Evolutionary conservation across 2,888 invertebrate species (phyloP).

Genomic region (Tuberolachnus salignus): DNA sequence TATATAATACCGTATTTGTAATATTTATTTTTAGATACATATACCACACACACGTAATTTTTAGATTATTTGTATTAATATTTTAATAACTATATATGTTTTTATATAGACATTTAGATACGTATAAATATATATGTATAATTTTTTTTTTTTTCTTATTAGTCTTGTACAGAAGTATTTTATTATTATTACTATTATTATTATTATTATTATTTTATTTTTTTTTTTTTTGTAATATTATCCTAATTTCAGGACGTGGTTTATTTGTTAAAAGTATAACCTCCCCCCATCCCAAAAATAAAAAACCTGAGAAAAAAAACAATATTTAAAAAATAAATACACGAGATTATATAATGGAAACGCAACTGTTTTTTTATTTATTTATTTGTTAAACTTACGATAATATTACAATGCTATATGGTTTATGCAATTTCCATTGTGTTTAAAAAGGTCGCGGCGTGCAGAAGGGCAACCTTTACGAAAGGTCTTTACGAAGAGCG

Average conservation of each 20-base stretch:
- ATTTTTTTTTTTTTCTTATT: slow-evolving; percentile 43
- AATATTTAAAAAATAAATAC: slow-evolving; percentile 49
- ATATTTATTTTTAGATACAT: slow-evolving; percentile 55
- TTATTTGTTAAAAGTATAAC: slow-evolving; percentile 51
- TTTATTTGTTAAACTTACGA: not conserved
- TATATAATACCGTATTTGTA: slow-evolving; percentile 49
- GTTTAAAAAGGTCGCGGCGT: not conserved
- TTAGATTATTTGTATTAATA: slow-evolving; percentile 51
- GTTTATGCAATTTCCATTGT: too few relatives aligned
- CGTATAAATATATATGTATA: slow-evolving; percentile 24
- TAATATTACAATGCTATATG: too few relatives aligned
- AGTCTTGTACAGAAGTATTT: slow-evolving; percentile 51
- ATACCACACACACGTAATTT: slow-evolving; percentile 47
- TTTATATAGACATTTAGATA: too few relatives aligned
- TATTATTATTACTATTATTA: too few relatives aligned
- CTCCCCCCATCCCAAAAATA: too few relatives aligned
- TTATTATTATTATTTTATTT: too few relatives aligned
- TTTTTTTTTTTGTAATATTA: slow-evolving; percentile 24
- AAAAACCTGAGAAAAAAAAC: slow-evolving; percentile 30
- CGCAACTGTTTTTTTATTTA: slow-evolving; percentile 17
- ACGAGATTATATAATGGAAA: slow-evolving; percentile 45
- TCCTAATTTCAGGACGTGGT: slow-evolving; percentile 54
- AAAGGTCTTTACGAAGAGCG: not conserved
- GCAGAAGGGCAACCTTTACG: not conserved
- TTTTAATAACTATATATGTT: too few relatives aligned